phyloP scores from a whole-genome alignment of 2,113 vertebrate genomes.

The Nymphicus hollandicus region DNA sequence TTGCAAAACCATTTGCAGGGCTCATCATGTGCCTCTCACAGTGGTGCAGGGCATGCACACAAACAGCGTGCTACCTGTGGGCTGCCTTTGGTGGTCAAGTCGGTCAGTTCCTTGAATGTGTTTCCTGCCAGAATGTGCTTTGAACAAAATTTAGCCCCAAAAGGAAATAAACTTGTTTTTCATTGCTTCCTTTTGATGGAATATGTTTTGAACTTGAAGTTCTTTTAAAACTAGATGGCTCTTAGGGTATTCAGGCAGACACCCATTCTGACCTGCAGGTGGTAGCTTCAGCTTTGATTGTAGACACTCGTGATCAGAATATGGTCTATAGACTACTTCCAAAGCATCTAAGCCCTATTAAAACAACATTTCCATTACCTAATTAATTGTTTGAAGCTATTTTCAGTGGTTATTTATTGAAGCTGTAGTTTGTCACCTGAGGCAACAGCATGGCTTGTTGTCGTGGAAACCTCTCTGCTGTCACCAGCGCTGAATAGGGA shows the following conservation, averaged over 20 bases:
- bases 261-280: neutral
- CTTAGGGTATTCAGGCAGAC: neutral
- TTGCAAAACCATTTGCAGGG: constrained; percentile 30
- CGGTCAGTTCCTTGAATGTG: neutral
- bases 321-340: neutral
- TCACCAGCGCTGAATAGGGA: neutral
- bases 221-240: neutral
- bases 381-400: constrained; percentile 46
- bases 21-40: neutral
- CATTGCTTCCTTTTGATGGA: neutral
- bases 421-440: constrained; percentile 52
- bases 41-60: neutral
- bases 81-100: neutral
- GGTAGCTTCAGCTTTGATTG: neutral
- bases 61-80: rapidly evolving
- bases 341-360: constrained; percentile 26
- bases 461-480: constrained; percentile 57
- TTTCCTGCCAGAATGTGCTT: neutral
- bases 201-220: neutral
- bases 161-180: neutral
- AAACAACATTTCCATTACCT: constrained; percentile 43
- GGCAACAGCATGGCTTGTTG: constrained; percentile 43
- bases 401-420: constrained; percentile 48
- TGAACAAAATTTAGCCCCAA: neutral
- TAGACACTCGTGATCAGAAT: neutral